Conservation (phyloP, 2,888 invertebrate species). For the Phortica okadai region DNA sequence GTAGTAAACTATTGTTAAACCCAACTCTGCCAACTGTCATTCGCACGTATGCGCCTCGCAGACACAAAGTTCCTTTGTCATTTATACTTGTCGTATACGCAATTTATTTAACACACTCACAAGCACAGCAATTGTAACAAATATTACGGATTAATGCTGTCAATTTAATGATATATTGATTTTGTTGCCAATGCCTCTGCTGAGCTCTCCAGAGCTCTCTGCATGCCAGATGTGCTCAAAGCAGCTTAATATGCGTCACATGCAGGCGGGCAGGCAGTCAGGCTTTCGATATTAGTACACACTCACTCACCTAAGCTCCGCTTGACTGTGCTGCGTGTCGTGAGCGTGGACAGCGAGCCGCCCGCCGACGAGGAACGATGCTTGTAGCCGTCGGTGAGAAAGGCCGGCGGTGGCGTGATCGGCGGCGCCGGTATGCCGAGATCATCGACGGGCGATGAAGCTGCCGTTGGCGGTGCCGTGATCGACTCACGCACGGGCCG, state of each 20-base stretch:
- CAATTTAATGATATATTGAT: slow-evolving; percentile 34
- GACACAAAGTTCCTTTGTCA: neutral
- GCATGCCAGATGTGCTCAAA: neutral
- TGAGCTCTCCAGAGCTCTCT: neutral
- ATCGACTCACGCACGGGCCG: slow-evolving; percentile 53
- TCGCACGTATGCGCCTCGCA: neutral
- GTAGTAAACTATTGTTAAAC: neutral
- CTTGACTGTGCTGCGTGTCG: slow-evolving; percentile 64
- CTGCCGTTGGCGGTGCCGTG: slow-evolving; percentile 63
- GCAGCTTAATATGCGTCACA: neutral
- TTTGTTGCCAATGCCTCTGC: slow-evolving; percentile 18
- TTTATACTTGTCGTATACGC: slow-evolving; percentile 8
- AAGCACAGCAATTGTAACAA: neutral
- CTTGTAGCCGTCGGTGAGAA: slow-evolving; percentile 81
- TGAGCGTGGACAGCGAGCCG: slow-evolving; percentile 52
- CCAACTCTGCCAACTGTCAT: neutral
- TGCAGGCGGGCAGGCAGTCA: neutral
- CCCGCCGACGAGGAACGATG: slow-evolving; percentile 67
- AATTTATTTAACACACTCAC: slow-evolving; percentile 13
- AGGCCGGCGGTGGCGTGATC: slow-evolving; percentile 83
- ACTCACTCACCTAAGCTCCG: slow-evolving; percentile 65
- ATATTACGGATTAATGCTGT: slow-evolving; percentile 24
- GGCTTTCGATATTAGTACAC: neutral
- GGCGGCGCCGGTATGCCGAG: slow-evolving; percentile 78
- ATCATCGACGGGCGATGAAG: slow-evolving; percentile 69